These are phyloP conservation scores for Macropodus opercularis DNA, from an alignment of 2,797 vertebrate species.

Conservation along the genomic window DNA sequence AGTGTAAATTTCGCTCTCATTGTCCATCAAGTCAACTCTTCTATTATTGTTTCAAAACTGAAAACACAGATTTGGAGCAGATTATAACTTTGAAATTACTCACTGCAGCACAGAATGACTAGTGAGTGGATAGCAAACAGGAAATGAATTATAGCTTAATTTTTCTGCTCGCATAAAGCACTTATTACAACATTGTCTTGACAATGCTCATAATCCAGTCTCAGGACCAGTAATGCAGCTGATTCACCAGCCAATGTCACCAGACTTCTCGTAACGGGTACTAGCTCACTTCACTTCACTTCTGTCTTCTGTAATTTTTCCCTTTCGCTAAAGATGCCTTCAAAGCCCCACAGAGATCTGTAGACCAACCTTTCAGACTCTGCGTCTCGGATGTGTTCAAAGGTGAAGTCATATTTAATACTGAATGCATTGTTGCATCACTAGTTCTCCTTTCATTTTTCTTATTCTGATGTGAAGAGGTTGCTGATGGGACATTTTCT, in stretches of 20 bases:
- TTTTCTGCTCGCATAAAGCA: background rate
- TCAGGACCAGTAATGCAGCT: background rate
- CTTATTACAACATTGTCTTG: background rate
- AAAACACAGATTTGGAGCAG: background rate
- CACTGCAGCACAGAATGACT: background rate
- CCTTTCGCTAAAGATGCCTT: slow-evolving; percentile 86
- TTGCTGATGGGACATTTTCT: slow-evolving; percentile 24
- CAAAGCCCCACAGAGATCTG: slow-evolving; percentile 91
- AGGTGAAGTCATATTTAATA: slow-evolving; percentile 81
- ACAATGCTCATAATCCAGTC: background rate
- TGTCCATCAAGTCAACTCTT: background rate
- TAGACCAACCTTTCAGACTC: slow-evolving; percentile 95
- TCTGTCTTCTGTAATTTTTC: background rate
- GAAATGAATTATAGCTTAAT: background rate
- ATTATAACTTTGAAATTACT: slow-evolving; percentile 3
- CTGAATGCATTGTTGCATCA: background rate
- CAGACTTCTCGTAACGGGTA: background rate
- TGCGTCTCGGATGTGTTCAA: slow-evolving; percentile 98
- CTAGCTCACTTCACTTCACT: slow-evolving; percentile 13
- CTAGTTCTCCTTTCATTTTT: background rate
- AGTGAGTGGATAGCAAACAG: too few species aligned
- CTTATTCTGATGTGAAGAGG: background rate
- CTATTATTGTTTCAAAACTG: background rate
- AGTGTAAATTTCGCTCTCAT: background rate
- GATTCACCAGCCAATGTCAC: slow-evolving; percentile 19